Evolutionary conservation across 2,888 invertebrate species (phyloP).

Genomic region (Catotricha subobsoleta): DNA sequence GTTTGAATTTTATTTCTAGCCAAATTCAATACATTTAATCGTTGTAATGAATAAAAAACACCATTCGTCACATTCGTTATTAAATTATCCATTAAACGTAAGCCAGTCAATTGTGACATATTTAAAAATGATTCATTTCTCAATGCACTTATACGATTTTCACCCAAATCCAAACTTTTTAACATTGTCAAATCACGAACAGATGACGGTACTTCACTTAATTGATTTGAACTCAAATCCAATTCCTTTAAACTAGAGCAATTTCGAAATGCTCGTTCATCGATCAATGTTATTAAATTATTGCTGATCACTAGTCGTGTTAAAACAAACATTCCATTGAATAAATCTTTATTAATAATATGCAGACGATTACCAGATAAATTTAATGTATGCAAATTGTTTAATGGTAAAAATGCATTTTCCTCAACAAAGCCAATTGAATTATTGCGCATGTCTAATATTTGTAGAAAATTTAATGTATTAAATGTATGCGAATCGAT

Average conservation of each 20-base stretch:
- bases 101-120: conserved; percentile 67
- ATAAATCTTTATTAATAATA: conserved; percentile 60
- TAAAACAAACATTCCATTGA: conserved; percentile 67
- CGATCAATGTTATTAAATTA: conserved; percentile 61
- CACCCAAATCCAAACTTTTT: conserved; percentile 76
- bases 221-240: conserved; percentile 72
- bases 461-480: conserved; percentile 71
- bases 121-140: conserved; percentile 64
- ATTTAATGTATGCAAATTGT: conserved; percentile 77
- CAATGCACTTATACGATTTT: conserved; percentile 74
- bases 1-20: conserved; percentile 78
- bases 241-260: conserved; percentile 76
- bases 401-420: conserved; percentile 69
- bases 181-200: conserved; percentile 64
- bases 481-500: conserved; percentile 73
- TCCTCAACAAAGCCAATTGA: conserved; percentile 77
- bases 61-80: conserved; percentile 69
- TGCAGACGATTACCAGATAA: conserved; percentile 73
- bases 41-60: conserved; percentile 74
- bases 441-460: conserved; percentile 68
- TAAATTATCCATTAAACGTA: conserved; percentile 79
- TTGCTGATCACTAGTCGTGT: conserved; percentile 73
- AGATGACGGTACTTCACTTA: conserved; percentile 65
- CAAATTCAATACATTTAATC: conserved; percentile 68
- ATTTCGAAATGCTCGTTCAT: conserved; percentile 67